Evolutionary conservation across 2,113 vertebrate genomes (phyloP), one percentile per base, ranked within the genome.

Genomic region (Macrotis lagotis): DNA sequence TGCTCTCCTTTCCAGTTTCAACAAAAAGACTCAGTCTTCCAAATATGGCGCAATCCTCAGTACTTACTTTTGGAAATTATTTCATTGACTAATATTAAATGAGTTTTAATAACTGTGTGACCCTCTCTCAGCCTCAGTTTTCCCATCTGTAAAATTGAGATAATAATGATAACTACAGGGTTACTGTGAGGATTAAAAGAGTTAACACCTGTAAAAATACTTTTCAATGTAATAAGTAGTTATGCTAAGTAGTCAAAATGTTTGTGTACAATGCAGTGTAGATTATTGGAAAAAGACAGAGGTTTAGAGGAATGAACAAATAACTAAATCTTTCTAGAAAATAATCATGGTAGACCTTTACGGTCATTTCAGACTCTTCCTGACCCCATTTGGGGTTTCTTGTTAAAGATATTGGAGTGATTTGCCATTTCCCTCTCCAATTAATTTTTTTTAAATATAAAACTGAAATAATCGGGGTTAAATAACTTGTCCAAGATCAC

Each of bases 41-140:
- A 92, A 97, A 51, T 89, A 90, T 8, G 91, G 25, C 50, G 48
- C 48, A 96, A 49, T 91, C 25, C 48, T 37, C 88, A 89, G 8
- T 25, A 90, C 90, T 97, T 95, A 91, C 93, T 96, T 91, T 92
- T 93, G 94, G 94, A 97, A 97, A 59, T 52, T 93, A 53, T 26
- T 89, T n/a, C 90, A 94, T 44, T 92, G 95, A 92, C 89, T 96
- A 51, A 66, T 90, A 94, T 49, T 92, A 90, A 95, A 52, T 92
- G 59, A 24, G 31, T 91, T 94, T 52, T 51, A 92, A 90, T 55
- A 74, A 90, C n/a, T 94, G 12, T 90, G 19, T 83, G n/a, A 44
- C 66, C 16, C 19, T 44, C n/a, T 44, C 19, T 83, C n/a, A 83
- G n/a, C 66, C n/a, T 83, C 66, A 83, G 19, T 83, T 44, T 44